Base-by-base conservation (phyloP, 2,888 invertebrate species). In the Folsomia manolachei region DNA sequence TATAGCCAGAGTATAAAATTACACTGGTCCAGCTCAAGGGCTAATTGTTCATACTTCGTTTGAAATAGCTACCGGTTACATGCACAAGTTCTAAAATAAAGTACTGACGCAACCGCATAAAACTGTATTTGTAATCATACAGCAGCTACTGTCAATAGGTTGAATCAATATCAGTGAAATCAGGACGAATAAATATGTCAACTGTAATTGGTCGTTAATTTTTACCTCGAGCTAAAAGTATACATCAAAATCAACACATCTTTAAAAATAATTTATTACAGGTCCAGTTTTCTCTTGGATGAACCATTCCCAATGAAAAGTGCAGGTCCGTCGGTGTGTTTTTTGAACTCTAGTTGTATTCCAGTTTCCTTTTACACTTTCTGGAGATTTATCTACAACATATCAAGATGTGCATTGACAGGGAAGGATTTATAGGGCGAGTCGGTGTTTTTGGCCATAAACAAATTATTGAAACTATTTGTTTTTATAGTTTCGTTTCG, bases 191-290 rank as follows among this genome's bases (percentile, higher is more conserved):
- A 56, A 56, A 56, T 21, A 56, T 56, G 56, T 56, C 56, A 56
- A 19, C 56, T 56, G 4, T 14, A 56, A 56, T 56, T 56, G 21
- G 19, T n/a, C 18, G 56, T 56, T 56, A 56, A 56, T 56, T 56
- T 21, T 56, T 56, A 56, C 56, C 19, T 21, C 56, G 56, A 56
- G 56, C 11, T n/a, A n/a, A n/a, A n/a, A n/a, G n/a, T n/a, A n/a
- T 56, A n/a, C 56, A 56, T 18, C 56, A n/a, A n/a, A n/a, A n/a
- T n/a, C n/a, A 19, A 56, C 56, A 39, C 7, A 14, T 39, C 39
- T 56, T 56, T 18, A 56, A 18, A 18, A 56, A 56, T 56, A 56
- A 56, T 56, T 56, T 56, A 56, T 56, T 56, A 56, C 39, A 39
- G 7, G 4, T 39, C 39, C 7, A 39, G 4, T 39, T 39, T 39